Conservation (phyloP, 2,888 invertebrate genomes). For the Agonopterix subpropinquella region DNA sequence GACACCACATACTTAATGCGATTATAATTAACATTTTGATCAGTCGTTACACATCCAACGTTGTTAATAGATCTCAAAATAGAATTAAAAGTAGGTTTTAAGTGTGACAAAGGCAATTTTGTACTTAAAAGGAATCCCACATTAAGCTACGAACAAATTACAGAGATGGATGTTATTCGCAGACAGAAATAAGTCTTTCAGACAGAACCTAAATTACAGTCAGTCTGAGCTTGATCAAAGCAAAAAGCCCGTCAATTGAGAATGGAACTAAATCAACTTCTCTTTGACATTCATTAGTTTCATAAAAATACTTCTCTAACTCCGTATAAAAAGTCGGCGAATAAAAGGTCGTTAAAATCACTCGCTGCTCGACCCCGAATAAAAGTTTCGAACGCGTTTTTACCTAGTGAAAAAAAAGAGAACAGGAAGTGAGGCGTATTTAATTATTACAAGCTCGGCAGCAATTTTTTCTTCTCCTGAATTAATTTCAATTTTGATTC, state of each 20-base stretch:
- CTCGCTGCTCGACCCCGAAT: constrained; percentile 51
- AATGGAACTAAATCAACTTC: constrained; percentile 42
- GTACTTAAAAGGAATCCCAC: not conserved
- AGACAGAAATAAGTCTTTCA: constrained; percentile 11
- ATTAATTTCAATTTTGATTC: constrained; percentile 58
- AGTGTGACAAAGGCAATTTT: constrained; percentile 4
- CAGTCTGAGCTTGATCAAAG: constrained; percentile 8
- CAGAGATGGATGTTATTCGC: not conserved
- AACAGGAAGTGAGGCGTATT: constrained; percentile 48
- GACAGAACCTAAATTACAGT: constrained; percentile 8
- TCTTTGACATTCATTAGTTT: constrained; percentile 65
- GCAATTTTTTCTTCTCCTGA: constrained; percentile 46
- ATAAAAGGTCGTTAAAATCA: constrained; percentile 68
- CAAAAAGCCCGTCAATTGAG: constrained; percentile 18
- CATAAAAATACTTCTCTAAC: constrained; percentile 43
- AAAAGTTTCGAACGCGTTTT: constrained; percentile 51
- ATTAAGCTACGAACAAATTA: not conserved
- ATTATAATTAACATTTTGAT: constrained; percentile 54
- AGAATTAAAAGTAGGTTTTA: not conserved
- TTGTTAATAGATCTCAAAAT: not conserved
- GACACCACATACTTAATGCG: constrained; percentile 44
- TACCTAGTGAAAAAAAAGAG: constrained; percentile 23
- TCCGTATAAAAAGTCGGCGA: constrained; percentile 38
- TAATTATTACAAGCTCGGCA: constrained; percentile 51
- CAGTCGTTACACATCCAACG: constrained; percentile 24